Percentiles rank a stretch among this genome's conserved stretches.
Conservation (phyloP, 2,113 vertebrate genomes). For the Erpornis zantholeuca region DNA sequence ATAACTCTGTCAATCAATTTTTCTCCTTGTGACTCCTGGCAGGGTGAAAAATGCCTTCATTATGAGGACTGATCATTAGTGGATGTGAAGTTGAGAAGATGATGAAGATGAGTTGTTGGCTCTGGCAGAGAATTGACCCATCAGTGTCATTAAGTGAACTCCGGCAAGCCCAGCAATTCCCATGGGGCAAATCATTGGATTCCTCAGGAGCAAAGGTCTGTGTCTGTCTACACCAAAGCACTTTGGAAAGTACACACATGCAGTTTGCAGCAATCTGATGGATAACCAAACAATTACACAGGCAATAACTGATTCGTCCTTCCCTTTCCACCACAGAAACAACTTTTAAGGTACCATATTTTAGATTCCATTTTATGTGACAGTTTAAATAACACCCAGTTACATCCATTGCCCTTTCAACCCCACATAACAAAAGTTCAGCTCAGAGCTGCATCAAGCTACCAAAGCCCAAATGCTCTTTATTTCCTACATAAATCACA, state of each 20-base stretch:
- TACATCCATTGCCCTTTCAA: constrained; percentile 32
- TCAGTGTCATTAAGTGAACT: constrained; percentile 68
- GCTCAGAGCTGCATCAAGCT: not conserved
- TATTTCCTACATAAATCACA: constrained; percentile 6
- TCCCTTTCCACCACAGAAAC: constrained; percentile 8
- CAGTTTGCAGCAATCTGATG: constrained; percentile 44
- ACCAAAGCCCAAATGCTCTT: constrained; percentile 3
- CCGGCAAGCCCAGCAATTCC: not conserved
- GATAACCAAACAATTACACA: constrained; percentile 58
- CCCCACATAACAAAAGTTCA: not conserved
- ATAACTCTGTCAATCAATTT: constrained; percentile 76
- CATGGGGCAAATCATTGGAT: constrained; percentile 47
- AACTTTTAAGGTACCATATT: constrained; percentile 11
- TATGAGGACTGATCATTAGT: constrained; percentile 71
- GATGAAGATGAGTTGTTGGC: constrained; percentile 71
- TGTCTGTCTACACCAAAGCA: constrained; percentile 42
- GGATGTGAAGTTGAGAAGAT: constrained; percentile 69
- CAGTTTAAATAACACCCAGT: constrained; percentile 7
- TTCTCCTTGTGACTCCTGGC: constrained; percentile 69
- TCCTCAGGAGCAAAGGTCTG: constrained; percentile 61
- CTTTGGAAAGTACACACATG: constrained; percentile 32
- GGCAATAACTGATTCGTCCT: constrained; percentile 10
- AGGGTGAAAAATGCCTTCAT: constrained; percentile 75
- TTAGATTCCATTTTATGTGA: constrained; percentile 21
- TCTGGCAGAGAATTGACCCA: constrained; percentile 67